These are phyloP conservation scores for Dromiciops gliroides DNA, from an alignment of 2,113 vertebrate species.

Conservation along the genomic window DNA sequence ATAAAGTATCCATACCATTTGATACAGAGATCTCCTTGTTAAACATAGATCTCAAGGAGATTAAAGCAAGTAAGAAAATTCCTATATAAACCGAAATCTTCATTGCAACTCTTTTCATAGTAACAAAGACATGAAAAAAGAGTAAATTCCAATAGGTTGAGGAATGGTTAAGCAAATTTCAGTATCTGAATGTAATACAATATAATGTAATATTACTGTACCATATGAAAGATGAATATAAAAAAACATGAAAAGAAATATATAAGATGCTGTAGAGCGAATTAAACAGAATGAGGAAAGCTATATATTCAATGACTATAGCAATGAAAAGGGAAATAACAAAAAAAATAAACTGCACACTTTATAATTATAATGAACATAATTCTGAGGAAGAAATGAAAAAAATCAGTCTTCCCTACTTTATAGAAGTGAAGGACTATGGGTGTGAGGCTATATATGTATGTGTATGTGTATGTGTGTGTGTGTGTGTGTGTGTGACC, in stretches of 20 bases:
- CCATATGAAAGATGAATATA: neutral
- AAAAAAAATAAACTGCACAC: neutral
- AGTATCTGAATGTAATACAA: neutral
- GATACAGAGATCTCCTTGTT: neutral
- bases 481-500: no score
- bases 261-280: neutral
- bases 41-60: neutral
- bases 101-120: neutral
- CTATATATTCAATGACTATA: neutral
- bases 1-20: neutral
- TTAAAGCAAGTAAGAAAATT: neutral
- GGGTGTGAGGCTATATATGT: neutral
- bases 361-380: neutral
- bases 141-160: neutral
- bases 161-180: neutral
- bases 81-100: neutral
- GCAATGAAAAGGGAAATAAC: neutral
- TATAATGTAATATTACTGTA: neutral
- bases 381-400: neutral
- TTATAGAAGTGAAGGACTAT: neutral
- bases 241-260: neutral
- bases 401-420: neutral
- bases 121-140: neutral
- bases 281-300: neutral
- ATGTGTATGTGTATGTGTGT: no score